Evolutionary conservation across 2,113 vertebrate species (phyloP).

Genomic region (Centropristis striata): DNA sequence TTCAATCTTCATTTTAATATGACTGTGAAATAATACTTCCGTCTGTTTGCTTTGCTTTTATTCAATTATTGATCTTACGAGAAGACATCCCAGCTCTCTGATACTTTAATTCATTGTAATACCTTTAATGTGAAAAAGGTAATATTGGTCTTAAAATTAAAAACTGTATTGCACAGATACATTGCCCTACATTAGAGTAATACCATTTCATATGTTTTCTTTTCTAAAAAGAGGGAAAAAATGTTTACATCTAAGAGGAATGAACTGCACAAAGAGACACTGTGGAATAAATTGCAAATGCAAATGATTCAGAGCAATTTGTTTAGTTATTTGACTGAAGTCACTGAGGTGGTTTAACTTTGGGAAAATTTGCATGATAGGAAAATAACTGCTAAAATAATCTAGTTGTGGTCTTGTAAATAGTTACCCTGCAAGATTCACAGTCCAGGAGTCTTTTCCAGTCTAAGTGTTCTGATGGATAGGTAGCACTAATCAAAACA

Average conservation of each 20-base stretch:
- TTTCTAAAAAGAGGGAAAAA: neutral
- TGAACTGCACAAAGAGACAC: slow-evolving; percentile 14
- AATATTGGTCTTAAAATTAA: neutral
- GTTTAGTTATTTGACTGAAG: neutral
- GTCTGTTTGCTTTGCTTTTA: neutral
- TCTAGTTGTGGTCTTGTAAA: no score
- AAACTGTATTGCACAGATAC: neutral
- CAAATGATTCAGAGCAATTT: slow-evolving; percentile 1
- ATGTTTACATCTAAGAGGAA: slow-evolving; percentile 12
- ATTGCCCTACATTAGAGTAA: neutral
- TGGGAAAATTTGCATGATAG: no score
- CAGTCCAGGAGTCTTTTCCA: no score
- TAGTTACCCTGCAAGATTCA: no score
- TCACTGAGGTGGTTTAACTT: no score
- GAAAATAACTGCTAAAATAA: no score
- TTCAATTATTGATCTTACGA: neutral
- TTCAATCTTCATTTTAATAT: neutral
- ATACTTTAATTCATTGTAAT: neutral
- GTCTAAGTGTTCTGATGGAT: no score
- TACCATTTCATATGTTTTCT: neutral
- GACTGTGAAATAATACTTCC: neutral
- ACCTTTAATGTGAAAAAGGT: neutral
- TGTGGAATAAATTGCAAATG: slow-evolving; percentile 22
- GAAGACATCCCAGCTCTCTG: neutral
- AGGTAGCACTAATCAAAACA: no score